phyloP scores from a whole-genome alignment of 1,140 invertebrate species.

The Drosophila sulfurigaster region DNA sequence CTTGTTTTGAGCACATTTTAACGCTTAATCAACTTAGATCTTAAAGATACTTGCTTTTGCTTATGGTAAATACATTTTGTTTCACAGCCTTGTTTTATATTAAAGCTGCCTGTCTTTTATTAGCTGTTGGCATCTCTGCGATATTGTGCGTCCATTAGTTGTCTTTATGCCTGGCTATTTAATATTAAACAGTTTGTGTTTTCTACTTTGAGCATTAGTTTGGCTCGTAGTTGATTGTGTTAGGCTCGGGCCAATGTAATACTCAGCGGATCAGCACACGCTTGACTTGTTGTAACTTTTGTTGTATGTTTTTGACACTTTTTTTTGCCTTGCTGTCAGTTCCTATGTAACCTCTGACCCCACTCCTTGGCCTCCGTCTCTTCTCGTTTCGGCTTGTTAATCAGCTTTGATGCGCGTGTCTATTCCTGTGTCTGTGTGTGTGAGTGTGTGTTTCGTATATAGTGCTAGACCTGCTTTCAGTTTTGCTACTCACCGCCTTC shows the following conservation, averaged over 20 bases:
- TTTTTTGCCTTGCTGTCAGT: constrained; percentile 49
- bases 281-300: constrained; percentile 77
- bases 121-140: neutral
- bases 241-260: constrained; percentile 38
- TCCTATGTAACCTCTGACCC: constrained; percentile 12
- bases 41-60: neutral
- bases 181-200: constrained; percentile 56
- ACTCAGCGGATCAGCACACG: constrained; percentile 69
- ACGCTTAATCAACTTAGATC: neutral
- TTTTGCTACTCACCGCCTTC: constrained; percentile 47
- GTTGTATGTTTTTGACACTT: constrained; percentile 74
- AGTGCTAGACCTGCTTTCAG: constrained; percentile 14
- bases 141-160: neutral
- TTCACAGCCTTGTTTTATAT: neutral
- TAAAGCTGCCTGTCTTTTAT: neutral
- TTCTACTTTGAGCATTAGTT: constrained; percentile 39
- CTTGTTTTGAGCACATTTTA: neutral
- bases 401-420: constrained; percentile 75
- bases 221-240: constrained; percentile 46
- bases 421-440: constrained; percentile 13
- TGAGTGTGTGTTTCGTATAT: neutral
- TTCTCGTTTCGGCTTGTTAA: constrained; percentile 55
- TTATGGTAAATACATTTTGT: neutral
- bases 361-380: neutral
- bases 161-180: constrained; percentile 38